Evolutionary conservation across 2,888 invertebrate genomes (phyloP).

Genomic region (Coelinius sp.): DNA sequence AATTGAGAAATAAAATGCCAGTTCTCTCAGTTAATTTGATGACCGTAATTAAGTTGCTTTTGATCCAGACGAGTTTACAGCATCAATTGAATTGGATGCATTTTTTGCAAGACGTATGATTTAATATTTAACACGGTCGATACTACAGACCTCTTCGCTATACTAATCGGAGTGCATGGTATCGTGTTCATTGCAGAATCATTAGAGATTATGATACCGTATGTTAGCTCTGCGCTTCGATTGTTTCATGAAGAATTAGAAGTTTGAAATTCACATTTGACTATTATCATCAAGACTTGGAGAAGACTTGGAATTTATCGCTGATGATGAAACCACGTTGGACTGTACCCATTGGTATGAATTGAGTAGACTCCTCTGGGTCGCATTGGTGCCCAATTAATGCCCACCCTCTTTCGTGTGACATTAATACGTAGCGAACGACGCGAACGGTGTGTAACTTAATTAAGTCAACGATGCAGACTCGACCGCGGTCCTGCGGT

Average conservation of each 20-base stretch:
- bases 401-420: constrained; percentile 58
- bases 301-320: constrained; percentile 33
- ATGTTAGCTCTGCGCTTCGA: too few species aligned
- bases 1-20: too few species aligned
- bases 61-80: too few species aligned
- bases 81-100: too few species aligned
- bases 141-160: too few species aligned
- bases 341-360: constrained; percentile 27
- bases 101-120: too few species aligned
- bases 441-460: constrained; percentile 68
- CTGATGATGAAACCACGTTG: constrained; percentile 22
- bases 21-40: too few species aligned
- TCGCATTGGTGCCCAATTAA: constrained; percentile 67
- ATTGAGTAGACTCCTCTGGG: constrained; percentile 34
- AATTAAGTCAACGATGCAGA: constrained; percentile 70
- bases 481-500: constrained; percentile 67
- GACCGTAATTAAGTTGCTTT: too few species aligned
- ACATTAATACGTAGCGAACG: constrained; percentile 67
- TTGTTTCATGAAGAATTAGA: not conserved
- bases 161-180: too few species aligned
- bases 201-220: too few species aligned
- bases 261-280: constrained; percentile 31
- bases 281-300: not conserved
- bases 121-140: too few species aligned
- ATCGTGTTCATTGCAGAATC: too few species aligned